Base-by-base conservation (phyloP, 92 coral and sea anemone genomes). In the Epizoanthus ramosus region DNA sequence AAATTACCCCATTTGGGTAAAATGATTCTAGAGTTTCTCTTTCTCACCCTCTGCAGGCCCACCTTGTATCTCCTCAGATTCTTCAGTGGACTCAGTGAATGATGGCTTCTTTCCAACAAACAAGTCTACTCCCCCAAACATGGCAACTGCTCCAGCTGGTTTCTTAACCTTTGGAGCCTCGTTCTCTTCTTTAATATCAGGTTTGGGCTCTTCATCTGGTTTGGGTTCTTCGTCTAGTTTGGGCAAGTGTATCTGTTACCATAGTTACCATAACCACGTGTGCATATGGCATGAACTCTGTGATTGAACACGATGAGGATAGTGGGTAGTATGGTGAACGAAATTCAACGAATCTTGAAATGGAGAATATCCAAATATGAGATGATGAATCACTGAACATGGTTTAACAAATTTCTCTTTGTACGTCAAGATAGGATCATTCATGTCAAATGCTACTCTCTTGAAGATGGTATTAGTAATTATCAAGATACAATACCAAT, bases 121-220 rank as follows among this genome's bases (percentile, higher is more conserved):
- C 53, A 94, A 68, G 77, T 94, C 98, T 47, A 94, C 94, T 12
- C 98, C 98, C 39, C 98, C 98, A 88, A 94, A 94, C 93, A 94
- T 50, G 39, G 98, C 74, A 19, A 94, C 98, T 37, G 88, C 98
- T 4, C 98, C 98, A 2, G 89, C 91, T 2, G 95, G 95, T 63
- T 90, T 92, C 84, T 84, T 85, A 1, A 90, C 64, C 56, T 92
- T 92, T 45, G 88, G 58, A 63, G 84, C 21, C 61, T 63, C 61
- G 24, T 45, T 87, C 35, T 85, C 92, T 72, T 90, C 85, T 83
- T 87, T 85, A 66, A 85, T 86, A 19, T 90, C 88, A 33, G 57
- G 83, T 28, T 63, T 43, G 24, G 79, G 58, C 68, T 56, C 69
- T 19, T 57, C 73, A 73, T 71, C 81, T 63, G 71, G 72, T 31